Evolutionary conservation across 1,140 invertebrate species (phyloP).

Genomic region (Atta texana): DNA sequence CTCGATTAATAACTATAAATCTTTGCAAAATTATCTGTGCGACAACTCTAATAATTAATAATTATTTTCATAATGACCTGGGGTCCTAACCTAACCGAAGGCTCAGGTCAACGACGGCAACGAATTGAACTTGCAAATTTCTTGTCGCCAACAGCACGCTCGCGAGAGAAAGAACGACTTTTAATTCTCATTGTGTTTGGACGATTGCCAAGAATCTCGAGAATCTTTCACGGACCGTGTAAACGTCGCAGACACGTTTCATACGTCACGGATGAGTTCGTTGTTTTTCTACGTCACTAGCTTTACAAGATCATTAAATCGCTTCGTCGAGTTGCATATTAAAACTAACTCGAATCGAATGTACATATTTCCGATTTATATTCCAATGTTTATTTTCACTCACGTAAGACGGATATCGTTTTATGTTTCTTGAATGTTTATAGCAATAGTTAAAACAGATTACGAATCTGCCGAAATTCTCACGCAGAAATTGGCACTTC

Average conservation of each 20-base stretch:
- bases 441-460: not conserved
- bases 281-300: slow-evolving; percentile 54
- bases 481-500: not conserved
- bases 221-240: slow-evolving; percentile 64
- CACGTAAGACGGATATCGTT: not conserved
- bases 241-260: slow-evolving; percentile 66
- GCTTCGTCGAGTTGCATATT: slow-evolving; percentile 14
- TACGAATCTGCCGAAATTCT: not conserved
- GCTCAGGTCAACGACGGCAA: slow-evolving; percentile 29
- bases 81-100: slow-evolving; percentile 28
- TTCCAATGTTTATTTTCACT: not conserved
- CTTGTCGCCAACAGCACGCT: slow-evolving; percentile 38
- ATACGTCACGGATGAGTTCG: slow-evolving; percentile 49
- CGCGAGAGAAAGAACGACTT: slow-evolving; percentile 64
- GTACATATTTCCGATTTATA: slow-evolving; percentile 2
- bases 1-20: not conserved
- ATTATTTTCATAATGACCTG: slow-evolving; percentile 23
- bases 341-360: slow-evolving; percentile 9
- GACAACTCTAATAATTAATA: not conserved
- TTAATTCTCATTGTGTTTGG: slow-evolving; percentile 70
- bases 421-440: not conserved
- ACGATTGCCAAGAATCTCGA: slow-evolving; percentile 69
- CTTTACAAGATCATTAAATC: slow-evolving; percentile 33
- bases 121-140: slow-evolving; percentile 67
- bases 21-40: not conserved